Conservation (phyloP, 2,797 vertebrate genomes). For the Remorina albescens region DNA sequence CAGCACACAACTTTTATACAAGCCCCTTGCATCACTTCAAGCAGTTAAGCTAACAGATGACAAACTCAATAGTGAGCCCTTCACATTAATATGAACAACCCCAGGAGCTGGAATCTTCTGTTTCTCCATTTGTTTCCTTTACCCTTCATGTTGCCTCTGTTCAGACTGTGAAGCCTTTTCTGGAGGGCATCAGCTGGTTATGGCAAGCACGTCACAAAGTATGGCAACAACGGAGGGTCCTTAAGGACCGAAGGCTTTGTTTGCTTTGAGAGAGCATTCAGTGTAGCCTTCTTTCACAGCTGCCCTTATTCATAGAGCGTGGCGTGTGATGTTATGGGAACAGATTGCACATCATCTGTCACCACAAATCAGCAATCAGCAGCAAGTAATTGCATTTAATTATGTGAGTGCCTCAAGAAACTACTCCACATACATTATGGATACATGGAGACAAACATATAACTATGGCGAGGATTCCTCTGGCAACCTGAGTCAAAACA, state of each 20-base stretch:
- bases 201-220: not conserved
- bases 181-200: slow-evolving; percentile 10
- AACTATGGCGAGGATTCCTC: slow-evolving; percentile 10
- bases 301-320: not conserved
- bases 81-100: not conserved
- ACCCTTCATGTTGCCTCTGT: slow-evolving; percentile 1
- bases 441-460: slow-evolving; percentile 14
- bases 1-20: not conserved
- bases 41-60: not conserved
- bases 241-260: slow-evolving; percentile 8
- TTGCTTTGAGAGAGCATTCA: slow-evolving; percentile 7
- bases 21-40: not conserved
- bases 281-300: not conserved
- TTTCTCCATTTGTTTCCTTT: slow-evolving; percentile 6
- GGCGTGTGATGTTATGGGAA: slow-evolving; percentile 7
- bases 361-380: slow-evolving; percentile 32
- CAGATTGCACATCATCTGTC: slow-evolving; percentile 37
- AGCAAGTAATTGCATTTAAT: slow-evolving; percentile 32
- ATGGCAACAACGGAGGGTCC: slow-evolving; percentile 7
- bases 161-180: not conserved
- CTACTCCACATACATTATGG: slow-evolving; percentile 25
- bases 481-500: slow-evolving; percentile 46
- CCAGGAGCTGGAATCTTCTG: not conserved
- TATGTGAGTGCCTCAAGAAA: slow-evolving; percentile 20
- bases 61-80: not conserved